Evolutionary conservation across 1,140 invertebrate genomes (phyloP).

Genomic region (Agraylea sexmaculata): DNA sequence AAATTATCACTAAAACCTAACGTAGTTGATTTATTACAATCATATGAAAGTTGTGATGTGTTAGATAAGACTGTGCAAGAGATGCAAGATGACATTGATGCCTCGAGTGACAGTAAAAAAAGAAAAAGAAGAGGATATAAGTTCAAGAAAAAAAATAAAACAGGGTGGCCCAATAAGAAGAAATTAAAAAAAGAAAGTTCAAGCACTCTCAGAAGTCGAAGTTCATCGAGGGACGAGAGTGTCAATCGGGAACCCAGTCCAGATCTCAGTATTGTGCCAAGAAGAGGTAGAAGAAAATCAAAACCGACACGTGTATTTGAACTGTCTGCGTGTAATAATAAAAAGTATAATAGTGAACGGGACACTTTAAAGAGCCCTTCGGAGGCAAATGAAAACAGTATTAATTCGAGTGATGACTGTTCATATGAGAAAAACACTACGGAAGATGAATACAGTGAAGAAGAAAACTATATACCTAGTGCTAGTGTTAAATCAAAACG

Average conservation of each 20-base stretch:
- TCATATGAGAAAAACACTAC: conserved; percentile 7
- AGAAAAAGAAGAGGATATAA: conserved; percentile 24
- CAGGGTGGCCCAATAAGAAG: conserved; percentile 38
- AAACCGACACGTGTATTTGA: background rate
- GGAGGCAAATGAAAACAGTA: conserved; percentile 17
- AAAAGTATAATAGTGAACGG: conserved; percentile 8
- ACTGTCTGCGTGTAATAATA: background rate
- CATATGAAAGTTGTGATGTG: conserved; percentile 13
- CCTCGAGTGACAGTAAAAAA: conserved; percentile 1
- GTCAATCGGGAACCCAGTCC: conserved; percentile 9
- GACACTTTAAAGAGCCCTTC: conserved; percentile 6
- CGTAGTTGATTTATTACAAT: conserved; percentile 13
- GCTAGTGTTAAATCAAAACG: conserved; percentile 5
- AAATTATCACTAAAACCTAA: conserved; percentile 7
- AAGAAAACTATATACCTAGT: conserved; percentile 5
- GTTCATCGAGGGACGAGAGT: conserved; percentile 25
- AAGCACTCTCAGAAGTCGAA: conserved; percentile 23
- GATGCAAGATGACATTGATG: conserved; percentile 24
- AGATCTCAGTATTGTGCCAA: conserved; percentile 1
- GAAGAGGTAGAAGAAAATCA: background rate
- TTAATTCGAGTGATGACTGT: conserved; percentile 16
- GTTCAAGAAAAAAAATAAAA: conserved; percentile 40
- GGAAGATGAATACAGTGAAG: conserved; percentile 14
- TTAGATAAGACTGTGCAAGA: conserved; percentile 24
- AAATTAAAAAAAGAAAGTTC: conserved; percentile 27